Evolutionary conservation across 2,888 invertebrate species (phyloP).

Genomic region (Scaptomyza tumidula): DNA sequence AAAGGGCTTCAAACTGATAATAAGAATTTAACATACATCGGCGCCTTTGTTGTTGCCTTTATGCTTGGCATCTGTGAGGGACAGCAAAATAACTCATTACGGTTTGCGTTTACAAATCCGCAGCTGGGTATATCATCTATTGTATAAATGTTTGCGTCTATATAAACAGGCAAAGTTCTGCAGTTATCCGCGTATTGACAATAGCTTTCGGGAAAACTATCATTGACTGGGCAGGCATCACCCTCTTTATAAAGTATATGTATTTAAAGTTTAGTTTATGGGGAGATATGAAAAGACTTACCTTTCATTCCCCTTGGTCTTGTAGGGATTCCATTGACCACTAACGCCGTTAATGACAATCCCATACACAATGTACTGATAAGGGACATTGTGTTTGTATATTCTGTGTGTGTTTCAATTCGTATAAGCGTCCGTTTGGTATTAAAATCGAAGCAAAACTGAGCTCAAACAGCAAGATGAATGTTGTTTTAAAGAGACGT

Average conservation of each 20-base stretch:
- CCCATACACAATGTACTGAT: background rate
- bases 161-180: background rate
- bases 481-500: background rate
- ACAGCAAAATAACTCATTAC: background rate
- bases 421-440: background rate
- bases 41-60: background rate
- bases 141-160: accelerated
- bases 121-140: background rate
- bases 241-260: background rate
- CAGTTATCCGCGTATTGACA: background rate
- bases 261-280: background rate
- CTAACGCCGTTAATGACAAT: background rate
- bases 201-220: background rate
- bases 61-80: background rate
- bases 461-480: background rate
- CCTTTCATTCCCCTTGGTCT: background rate
- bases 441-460: background rate
- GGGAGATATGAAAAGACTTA: background rate
- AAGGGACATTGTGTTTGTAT: background rate
- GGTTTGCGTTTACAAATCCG: accelerated
- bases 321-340: background rate
- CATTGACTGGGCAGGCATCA: background rate
- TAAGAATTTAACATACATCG: background rate
- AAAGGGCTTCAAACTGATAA: background rate
- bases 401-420: background rate